Base-by-base conservation (phyloP, 2,888 invertebrate species). In the Pyrgus malvae region DNA sequence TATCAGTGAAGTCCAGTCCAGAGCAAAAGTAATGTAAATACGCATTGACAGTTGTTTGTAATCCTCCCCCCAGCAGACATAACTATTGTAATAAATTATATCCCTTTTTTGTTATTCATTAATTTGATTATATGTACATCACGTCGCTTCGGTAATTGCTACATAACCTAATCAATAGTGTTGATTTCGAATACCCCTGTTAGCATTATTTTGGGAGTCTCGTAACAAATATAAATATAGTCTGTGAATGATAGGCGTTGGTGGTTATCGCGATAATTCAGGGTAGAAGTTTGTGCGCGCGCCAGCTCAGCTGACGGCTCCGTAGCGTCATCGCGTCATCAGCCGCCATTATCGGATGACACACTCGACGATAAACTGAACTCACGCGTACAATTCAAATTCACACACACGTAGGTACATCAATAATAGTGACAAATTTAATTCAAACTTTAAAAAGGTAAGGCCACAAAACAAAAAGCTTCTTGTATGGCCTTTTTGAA, bases 271-370 rank as follows among this genome's bases (percentile, higher is more conserved):
- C 31, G 44, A 45, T 31, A 45, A 44, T 45, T 31, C 44, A 19
- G 17, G 44, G n/a, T 44, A 44, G 19, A 44, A 31, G 17, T 44
- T 44, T 44, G 44, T 44, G 44, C 29, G 11, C 44, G 44, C 31
- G 44, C 44, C 44, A 44, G 44, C 46, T 35, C 45, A 53, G 53
- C 53, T 53, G 53, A 53, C 21, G 19, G 42, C 35, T 44, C 17
- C 19, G 51, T 44, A 12, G 37, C 46, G 46, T 46, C 46, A 35
- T 19, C 37, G 17, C 23, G 23, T 23, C 23, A 6, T 4, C 23
- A 6, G 17, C 14, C 37, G 27, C 44, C 11, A 50, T 50, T 50
- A 50, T 51, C 27, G 51, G 45, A 45, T 45, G 38, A 53, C 45
- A 53, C 53, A 53, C 17, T 44, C 45, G 1, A n/a, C n/a, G 45